Percentiles rank a stretch among this genome's conserved stretches.
These are phyloP conservation scores for Pachyseris speciosa DNA, from an alignment of 64 coral and sea anemone genomes.

Conservation along the genomic window DNA sequence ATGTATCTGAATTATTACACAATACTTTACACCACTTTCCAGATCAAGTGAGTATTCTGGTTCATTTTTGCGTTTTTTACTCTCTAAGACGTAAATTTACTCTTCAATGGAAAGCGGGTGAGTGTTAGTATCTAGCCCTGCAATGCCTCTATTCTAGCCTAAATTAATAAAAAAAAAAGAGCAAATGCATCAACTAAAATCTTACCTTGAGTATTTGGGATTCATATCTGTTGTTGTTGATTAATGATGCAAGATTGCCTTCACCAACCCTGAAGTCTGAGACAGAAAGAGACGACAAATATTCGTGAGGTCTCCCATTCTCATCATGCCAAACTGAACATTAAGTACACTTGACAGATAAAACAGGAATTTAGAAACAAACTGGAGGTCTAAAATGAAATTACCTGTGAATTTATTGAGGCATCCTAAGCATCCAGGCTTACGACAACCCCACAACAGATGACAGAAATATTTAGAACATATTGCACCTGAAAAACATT, in stretches of 20 bases:
- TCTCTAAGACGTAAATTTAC: no score
- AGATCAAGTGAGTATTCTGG: no score
- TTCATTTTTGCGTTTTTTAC: no score
- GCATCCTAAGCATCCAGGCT: slow-evolving; percentile 45
- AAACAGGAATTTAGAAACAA: neutral
- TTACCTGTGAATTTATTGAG: slow-evolving; percentile 70
- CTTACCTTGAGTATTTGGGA: slow-evolving; percentile 27
- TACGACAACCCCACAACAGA: slow-evolving; percentile 50
- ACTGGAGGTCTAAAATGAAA: neutral
- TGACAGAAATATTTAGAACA: slow-evolving; percentile 49
- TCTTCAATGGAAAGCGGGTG: no score
- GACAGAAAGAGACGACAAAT: neutral
- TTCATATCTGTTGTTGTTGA: slow-evolving; percentile 56
- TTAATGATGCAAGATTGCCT: neutral
- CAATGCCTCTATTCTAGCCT: no score
- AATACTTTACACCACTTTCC: no score
- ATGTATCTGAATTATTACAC: no score
- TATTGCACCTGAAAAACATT: neutral
- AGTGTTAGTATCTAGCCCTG: no score
- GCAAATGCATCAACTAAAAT: neutral
- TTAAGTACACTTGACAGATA: no score
- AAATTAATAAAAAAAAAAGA: neutral
- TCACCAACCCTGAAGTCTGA: slow-evolving; percentile 9
- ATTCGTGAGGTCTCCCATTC: no score
- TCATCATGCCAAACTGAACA: no score